Evolutionary conservation across 2,113 vertebrate genomes (phyloP).

Genomic region (Maccullochella peelii): DNA sequence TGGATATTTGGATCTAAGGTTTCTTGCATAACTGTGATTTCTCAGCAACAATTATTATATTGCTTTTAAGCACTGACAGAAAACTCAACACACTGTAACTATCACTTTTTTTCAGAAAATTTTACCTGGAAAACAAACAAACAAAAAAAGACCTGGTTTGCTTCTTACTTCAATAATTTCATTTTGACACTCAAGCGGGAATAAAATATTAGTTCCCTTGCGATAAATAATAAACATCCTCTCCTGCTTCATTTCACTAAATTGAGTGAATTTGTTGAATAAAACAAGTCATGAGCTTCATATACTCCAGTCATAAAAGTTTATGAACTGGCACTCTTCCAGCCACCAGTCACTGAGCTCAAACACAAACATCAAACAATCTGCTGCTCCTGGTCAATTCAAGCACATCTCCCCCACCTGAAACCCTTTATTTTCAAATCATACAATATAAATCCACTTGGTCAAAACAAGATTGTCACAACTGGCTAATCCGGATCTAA

Average conservation of each 20-base stretch:
- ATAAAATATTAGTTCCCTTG: background rate
- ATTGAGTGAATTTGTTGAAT: conserved; percentile 25
- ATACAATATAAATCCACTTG: no score
- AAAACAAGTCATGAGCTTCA: conserved; percentile 28
- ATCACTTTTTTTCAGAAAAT: background rate
- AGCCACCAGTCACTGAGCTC: background rate
- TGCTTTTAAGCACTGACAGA: background rate
- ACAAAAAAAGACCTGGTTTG: background rate
- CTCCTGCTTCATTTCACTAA: conserved; percentile 14
- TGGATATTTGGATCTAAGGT: background rate
- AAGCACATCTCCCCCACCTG: no score
- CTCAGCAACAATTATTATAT: background rate
- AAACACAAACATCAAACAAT: background rate
- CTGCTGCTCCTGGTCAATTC: background rate
- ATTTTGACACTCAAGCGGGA: background rate
- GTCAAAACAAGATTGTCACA: background rate
- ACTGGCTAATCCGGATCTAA: background rate
- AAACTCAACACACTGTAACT: background rate
- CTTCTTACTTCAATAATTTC: background rate
- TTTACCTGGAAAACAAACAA: background rate
- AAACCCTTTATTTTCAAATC: no score
- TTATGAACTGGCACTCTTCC: conserved; percentile 25
- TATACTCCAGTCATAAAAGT: conserved; percentile 35
- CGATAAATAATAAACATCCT: conserved; percentile 38
- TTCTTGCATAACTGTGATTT: background rate